Evolutionary conservation across 2,113 vertebrate genomes (phyloP), one percentile per base, ranked within the genome.

Genomic region (Caranx melampygus): DNA sequence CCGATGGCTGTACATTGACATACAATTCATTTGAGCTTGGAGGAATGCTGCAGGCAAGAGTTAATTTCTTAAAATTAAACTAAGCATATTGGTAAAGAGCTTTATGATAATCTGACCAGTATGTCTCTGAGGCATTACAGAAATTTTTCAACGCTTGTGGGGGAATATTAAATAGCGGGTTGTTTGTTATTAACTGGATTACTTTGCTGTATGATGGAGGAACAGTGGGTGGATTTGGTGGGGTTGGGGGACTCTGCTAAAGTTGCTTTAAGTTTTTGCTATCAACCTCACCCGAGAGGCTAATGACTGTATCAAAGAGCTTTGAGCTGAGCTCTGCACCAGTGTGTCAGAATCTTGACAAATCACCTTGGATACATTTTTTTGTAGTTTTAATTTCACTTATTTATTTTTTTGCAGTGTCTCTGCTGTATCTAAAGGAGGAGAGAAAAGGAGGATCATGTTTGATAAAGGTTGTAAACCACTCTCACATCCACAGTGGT

Each of bases 21-120:
- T 85, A 75, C 83, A 90, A 79, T 92, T 90, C 63, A 79, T 89
- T 90, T 91, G 37, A 77, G 90, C 94, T 94, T 40, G 63, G 74
- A 94, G 93, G 86, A 90, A 87, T 47, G 91, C 93, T 94, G 77
- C 77, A 90, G 94, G 94, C 92, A 49, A 94, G 87, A 94, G 93
- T 94, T 93, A 88, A 93, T 94, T 95, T 94, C 88, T 91, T 92
- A 86, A 93, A 94, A 94, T 94, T 91, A 93, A 94, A 92, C 87
- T 93, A 90, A 92, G 85, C 87, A 77, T 92, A 91, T 94, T 93
- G 91, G 87, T 92, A 89, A 83, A 92, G 88, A 92, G 84, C 84
- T 93, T 94, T 94, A 94, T 93, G 91, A 73, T 93, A 94, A 94
- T 94, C 88, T 91, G 88, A 88, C 88, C 80, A 70, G 77, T 80